Conservation (phyloP, 2,113 vertebrate species). For the Alouatta palliata region DNA sequence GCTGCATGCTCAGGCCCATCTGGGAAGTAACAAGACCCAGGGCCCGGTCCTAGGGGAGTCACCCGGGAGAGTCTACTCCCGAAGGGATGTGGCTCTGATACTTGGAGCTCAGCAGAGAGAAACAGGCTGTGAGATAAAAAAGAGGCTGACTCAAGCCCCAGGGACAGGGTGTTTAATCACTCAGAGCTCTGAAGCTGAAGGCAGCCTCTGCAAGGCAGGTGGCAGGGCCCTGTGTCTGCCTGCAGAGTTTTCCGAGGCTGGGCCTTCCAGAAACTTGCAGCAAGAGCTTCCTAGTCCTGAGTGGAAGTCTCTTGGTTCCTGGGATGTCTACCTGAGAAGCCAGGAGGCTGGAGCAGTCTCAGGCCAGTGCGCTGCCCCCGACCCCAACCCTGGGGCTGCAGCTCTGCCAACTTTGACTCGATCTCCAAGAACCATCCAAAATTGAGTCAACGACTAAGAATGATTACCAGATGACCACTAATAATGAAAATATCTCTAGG, state of each 20-base stretch:
- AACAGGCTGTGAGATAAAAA: background rate
- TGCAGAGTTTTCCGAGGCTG: rapidly evolving
- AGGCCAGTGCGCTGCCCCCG: background rate
- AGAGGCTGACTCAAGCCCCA: background rate
- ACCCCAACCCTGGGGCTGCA: background rate
- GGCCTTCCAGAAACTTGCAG: background rate
- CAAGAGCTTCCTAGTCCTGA: background rate
- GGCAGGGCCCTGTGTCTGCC: background rate
- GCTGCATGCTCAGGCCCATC: background rate
- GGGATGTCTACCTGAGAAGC: background rate
- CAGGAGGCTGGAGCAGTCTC: background rate
- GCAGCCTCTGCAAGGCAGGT: background rate
- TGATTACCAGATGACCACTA: no score
- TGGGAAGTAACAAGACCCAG: background rate
- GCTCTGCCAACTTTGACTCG: background rate
- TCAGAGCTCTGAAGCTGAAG: background rate
- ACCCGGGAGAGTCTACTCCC: background rate
- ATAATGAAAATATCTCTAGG: background rate
- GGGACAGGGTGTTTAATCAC: background rate
- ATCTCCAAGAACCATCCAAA: background rate
- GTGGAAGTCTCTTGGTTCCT: background rate
- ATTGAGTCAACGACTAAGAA: background rate
- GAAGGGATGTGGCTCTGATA: background rate
- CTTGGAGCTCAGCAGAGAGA: background rate
- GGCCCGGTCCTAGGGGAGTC: background rate